These are phyloP conservation scores for Cydia splendana DNA, from an alignment of 1,140 invertebrate species.

Conservation along the genomic window DNA sequence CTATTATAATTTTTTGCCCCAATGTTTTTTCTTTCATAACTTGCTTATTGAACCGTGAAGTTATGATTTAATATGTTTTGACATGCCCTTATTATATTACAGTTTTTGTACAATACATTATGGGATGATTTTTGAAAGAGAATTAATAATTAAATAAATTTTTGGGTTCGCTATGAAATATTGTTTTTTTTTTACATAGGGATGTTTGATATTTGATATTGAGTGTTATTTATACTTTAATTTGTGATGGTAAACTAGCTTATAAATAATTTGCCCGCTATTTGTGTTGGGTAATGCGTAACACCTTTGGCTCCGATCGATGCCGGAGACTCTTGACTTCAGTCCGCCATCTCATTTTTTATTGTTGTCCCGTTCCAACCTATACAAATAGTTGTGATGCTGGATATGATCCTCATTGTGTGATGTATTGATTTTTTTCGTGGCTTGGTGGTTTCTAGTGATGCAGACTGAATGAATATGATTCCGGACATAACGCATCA, in stretches of 20 bases:
- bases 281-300: slow-evolving; percentile 41
- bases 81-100: slow-evolving; percentile 66
- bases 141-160: slow-evolving; percentile 23
- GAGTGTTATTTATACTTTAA: slow-evolving; percentile 41
- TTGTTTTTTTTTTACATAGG: slow-evolving; percentile 30
- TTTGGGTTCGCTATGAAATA: slow-evolving; percentile 7
- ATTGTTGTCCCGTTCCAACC: slow-evolving; percentile 60
- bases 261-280: slow-evolving; percentile 39
- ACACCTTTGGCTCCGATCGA: slow-evolving; percentile 63
- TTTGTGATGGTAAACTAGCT: slow-evolving; percentile 34
- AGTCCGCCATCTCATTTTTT: slow-evolving; percentile 59
- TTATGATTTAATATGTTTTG: slow-evolving; percentile 78
- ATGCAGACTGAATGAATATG: slow-evolving; percentile 31
- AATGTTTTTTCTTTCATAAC: slow-evolving; percentile 60
- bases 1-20: slow-evolving; percentile 59
- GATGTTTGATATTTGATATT: slow-evolving; percentile 53
- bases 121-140: slow-evolving; percentile 34
- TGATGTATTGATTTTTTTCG: slow-evolving; percentile 72
- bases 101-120: slow-evolving; percentile 46
- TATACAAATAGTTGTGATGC: slow-evolving; percentile 58
- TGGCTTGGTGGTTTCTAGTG: slow-evolving; percentile 48
- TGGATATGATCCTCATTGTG: slow-evolving; percentile 66
- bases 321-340: slow-evolving; percentile 75
- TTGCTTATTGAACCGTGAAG: slow-evolving; percentile 68
- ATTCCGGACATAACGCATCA: slow-evolving; percentile 30